These are phyloP conservation scores for Drosophila atripex DNA, from an alignment of 2,888 invertebrate species.

Conservation along the genomic window DNA sequence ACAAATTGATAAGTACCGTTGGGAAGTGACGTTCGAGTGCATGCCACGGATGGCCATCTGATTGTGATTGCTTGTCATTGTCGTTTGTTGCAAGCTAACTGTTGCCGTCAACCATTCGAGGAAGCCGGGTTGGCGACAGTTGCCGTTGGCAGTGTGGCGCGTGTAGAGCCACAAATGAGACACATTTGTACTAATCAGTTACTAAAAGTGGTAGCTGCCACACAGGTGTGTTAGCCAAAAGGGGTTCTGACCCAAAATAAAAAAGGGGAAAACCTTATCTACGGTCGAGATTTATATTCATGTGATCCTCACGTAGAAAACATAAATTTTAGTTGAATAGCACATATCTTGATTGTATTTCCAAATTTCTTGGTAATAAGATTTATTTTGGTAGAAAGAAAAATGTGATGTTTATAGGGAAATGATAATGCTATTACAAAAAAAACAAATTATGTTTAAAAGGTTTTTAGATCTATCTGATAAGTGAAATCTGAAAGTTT, in stretches of 20 bases:
- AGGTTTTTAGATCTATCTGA: not conserved
- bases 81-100: conserved; percentile 28
- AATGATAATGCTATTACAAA: not conserved
- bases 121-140: conserved; percentile 43
- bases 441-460: not conserved
- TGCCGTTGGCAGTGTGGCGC: conserved; percentile 52
- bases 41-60: conserved; percentile 34
- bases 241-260: not conserved
- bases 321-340: not conserved
- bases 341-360: conserved; percentile 11
- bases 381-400: not conserved
- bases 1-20: conserved; percentile 73
- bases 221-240: conserved; percentile 30
- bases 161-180: conserved; percentile 47
- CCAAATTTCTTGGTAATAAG: conserved; percentile 11
- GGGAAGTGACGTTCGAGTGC: conserved; percentile 39
- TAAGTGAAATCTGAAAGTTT: no score
- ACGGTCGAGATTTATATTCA: conserved; percentile 7
- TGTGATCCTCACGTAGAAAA: conserved; percentile 20
- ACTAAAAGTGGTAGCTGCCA: conserved; percentile 12
- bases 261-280: conserved; percentile 9
- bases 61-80: conserved; percentile 50
- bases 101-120: conserved; percentile 34
- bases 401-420: not conserved
- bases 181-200: conserved; percentile 32